Evolutionary conservation across 2,113 vertebrate genomes (phyloP).

Genomic region (Sitta europaea): DNA sequence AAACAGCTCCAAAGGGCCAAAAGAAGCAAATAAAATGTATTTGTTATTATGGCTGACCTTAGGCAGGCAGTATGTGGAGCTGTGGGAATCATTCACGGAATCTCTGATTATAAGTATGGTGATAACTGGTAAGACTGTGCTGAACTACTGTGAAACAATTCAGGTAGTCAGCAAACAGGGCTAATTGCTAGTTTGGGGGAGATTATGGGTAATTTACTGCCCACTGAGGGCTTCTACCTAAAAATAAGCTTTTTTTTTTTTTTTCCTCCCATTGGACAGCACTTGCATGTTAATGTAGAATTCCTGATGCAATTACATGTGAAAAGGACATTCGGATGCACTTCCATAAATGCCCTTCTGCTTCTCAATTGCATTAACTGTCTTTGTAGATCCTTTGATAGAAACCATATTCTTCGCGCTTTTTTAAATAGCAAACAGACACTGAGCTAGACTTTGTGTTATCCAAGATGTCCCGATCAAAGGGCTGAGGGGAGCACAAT

Average conservation of each 20-base stretch:
- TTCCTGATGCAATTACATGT: slow-evolving; percentile 13
- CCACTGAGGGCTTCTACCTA: slow-evolving; percentile 50
- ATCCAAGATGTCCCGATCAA: slow-evolving; percentile 41
- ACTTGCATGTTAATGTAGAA: slow-evolving; percentile 46
- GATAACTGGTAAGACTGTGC: slow-evolving; percentile 45
- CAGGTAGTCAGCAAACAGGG: slow-evolving; percentile 63
- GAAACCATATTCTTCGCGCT: background rate
- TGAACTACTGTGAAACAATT: slow-evolving; percentile 60
- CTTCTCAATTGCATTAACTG: background rate
- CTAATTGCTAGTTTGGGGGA: slow-evolving; percentile 61
- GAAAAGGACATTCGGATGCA: slow-evolving; percentile 22
- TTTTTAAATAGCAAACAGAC: background rate
- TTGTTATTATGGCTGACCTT: slow-evolving; percentile 24
- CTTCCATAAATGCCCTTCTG: slow-evolving; percentile 11
- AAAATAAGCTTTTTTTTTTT: slow-evolving; percentile 45
- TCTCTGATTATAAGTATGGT: slow-evolving; percentile 41
- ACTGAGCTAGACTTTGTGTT: background rate
- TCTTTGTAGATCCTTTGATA: slow-evolving; percentile 27
- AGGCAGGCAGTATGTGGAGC: background rate
- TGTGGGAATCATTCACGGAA: background rate
- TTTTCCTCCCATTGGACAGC: background rate
- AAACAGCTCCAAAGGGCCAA: background rate
- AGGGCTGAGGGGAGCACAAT: slow-evolving; percentile 33
- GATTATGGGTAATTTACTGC: slow-evolving; percentile 66
- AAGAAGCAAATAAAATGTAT: slow-evolving; percentile 30